These are phyloP conservation scores for Spatulosminthurus flaviceps DNA, from an alignment of 2,888 invertebrate species.

Conservation along the genomic window DNA sequence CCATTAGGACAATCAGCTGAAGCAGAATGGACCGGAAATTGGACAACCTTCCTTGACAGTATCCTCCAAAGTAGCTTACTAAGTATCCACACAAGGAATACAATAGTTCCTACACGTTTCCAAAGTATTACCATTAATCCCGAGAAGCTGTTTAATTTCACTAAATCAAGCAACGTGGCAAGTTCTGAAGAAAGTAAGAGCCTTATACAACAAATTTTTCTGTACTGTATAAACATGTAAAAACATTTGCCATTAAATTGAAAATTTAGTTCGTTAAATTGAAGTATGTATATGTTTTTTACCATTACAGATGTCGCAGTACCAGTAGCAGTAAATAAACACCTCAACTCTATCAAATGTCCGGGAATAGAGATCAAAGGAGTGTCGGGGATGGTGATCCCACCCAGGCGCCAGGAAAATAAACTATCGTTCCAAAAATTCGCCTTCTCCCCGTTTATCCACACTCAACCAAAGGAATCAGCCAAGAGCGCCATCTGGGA, in stretches of 20 bases:
- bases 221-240: too few relatives aligned
- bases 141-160: background rate
- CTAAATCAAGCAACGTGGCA: background rate
- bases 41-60: constrained; percentile 95
- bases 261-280: too few relatives aligned
- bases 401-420: background rate
- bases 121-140: constrained; percentile 77
- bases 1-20: constrained; percentile 64
- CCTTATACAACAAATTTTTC: too few relatives aligned
- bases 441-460: background rate
- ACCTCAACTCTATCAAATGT: background rate
- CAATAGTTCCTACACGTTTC: constrained; percentile 80
- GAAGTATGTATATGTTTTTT: too few relatives aligned
- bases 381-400: constrained; percentile 11
- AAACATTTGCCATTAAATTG: too few relatives aligned
- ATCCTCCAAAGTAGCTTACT: constrained; percentile 77
- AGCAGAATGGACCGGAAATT: constrained; percentile 84
- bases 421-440: background rate
- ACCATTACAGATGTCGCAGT: background rate
- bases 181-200: background rate
- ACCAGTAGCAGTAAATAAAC: background rate
- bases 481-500: background rate
- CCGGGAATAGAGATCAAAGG: constrained; percentile 14
- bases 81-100: constrained; percentile 65
- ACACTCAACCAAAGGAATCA: background rate